Evolutionary conservation across 2,797 vertebrate species (phyloP), one percentile per base, ranked within the genome.

Genomic region (Pseudomugil gertrudae): DNA sequence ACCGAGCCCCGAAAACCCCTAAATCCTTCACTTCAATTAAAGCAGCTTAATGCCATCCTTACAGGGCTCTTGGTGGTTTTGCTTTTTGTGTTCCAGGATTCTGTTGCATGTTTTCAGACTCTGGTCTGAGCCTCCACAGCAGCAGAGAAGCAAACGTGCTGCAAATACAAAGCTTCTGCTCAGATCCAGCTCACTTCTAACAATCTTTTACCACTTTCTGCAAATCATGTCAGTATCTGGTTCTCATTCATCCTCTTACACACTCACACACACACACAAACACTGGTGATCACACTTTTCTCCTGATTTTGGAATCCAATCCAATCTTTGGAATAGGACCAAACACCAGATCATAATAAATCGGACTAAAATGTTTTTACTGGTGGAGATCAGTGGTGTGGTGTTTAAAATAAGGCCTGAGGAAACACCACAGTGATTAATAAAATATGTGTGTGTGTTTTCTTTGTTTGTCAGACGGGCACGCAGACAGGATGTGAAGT

Each of bases 401-500:
- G 45, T 21, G 21, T 48, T 13, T 23, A 13, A 23, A 24, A 48
- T 24, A 48, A 8, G 40, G n/a, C 40, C 40, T n/a, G 40, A 43
- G 40, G 45, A 48, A 24, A 48, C 45, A 48, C 21, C 10, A 48
- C 13, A 21, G 21, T 47, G n/a, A 23, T n/a, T 9, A 11, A 3
- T 48, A 29, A 35, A 52, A 19, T 15, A 68, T 69, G 40, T 64
- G 55, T 79, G 57, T 72, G 36, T 63, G 61, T 76, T 32, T 30
- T 68, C 45, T 72, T 64, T 67, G 72, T 68, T 24, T 59, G 1
- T 10, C 87, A 96, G 95, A 73, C 92, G 90, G 45, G 90, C 94
- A 0, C 91, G 94, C 33, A 93, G 95, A 84, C 95, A 95, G 88
- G 93, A 96, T 9, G 69, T 92, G 57, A 93, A 93, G 60, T 87